Percentiles rank a stretch among this genome's conserved stretches.
Conservation (phyloP, 2,888 invertebrate species). For the Heliconius charithonia region DNA sequence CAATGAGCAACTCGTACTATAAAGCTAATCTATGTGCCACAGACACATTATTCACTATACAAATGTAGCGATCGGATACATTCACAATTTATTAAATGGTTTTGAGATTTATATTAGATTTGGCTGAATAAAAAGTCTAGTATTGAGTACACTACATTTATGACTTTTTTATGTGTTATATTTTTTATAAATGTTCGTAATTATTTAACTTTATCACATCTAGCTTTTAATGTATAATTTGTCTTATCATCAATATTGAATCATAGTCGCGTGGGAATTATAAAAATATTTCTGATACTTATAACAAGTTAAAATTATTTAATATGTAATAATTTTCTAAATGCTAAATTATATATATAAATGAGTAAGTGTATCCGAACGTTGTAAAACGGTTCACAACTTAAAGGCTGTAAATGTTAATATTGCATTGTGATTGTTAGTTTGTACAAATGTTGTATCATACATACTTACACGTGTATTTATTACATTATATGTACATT, state of each 20-base stretch:
- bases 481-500: conserved; percentile 15
- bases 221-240: too few relatives aligned
- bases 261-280: background rate
- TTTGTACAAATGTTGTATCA: conserved; percentile 27
- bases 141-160: too few relatives aligned
- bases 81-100: background rate
- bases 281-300: background rate
- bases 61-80: conserved; percentile 4
- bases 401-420: conserved; percentile 36
- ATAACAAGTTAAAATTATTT: too few relatives aligned
- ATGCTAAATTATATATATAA: background rate
- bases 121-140: background rate
- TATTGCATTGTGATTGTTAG: conserved; percentile 27
- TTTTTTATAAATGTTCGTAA: background rate
- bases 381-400: conserved; percentile 25
- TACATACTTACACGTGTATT: conserved; percentile 1
- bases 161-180: too few relatives aligned
- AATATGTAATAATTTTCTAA: too few relatives aligned
- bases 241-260: too few relatives aligned
- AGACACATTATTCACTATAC: background rate
- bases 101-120: background rate
- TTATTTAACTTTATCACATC: background rate
- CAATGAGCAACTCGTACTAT: background rate
- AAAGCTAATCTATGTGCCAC: conserved; percentile 1
- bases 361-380: conserved; percentile 20